These are phyloP conservation scores for Nothobranchius furzeri DNA, from an alignment of 2,113 vertebrate genomes.

Conservation along the genomic window DNA sequence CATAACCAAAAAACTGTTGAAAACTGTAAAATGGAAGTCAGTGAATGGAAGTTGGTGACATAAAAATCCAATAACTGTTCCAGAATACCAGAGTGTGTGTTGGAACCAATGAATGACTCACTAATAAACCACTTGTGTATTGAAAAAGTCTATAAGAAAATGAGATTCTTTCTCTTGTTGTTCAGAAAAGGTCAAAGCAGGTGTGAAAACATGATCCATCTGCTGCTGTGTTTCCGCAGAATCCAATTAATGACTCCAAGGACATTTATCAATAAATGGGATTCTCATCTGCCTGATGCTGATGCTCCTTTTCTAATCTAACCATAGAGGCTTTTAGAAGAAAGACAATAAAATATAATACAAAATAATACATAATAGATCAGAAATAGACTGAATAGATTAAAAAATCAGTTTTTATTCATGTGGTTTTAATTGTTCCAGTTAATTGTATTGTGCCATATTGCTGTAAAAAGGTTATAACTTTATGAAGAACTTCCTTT, in stretches of 20 bases:
- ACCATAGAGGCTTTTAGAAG: too few species aligned
- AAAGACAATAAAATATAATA: too few species aligned
- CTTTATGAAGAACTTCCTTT: too few species aligned
- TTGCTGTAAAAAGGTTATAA: too few species aligned
- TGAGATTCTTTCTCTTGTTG: not conserved
- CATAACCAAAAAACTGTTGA: not conserved
- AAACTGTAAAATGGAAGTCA: too few species aligned
- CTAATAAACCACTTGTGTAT: not conserved
- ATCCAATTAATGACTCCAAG: not conserved
- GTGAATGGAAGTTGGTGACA: too few species aligned
- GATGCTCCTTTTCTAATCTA: too few species aligned
- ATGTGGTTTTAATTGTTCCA: too few species aligned
- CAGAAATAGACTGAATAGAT: too few species aligned
- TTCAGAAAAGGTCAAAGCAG: conserved; percentile 10
- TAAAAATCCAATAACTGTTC: not conserved
- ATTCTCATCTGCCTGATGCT: not conserved
- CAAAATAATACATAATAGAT: too few species aligned
- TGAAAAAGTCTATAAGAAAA: not conserved
- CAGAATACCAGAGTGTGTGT: not conserved
- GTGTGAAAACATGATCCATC: conserved; percentile 4
- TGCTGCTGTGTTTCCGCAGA: not conserved
- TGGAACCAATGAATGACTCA: not conserved
- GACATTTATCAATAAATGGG: not conserved
- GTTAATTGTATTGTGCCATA: too few species aligned
- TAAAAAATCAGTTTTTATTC: too few species aligned